Base-by-base conservation (phyloP, 2,113 vertebrate species). In the Sus scrofa region DNA sequence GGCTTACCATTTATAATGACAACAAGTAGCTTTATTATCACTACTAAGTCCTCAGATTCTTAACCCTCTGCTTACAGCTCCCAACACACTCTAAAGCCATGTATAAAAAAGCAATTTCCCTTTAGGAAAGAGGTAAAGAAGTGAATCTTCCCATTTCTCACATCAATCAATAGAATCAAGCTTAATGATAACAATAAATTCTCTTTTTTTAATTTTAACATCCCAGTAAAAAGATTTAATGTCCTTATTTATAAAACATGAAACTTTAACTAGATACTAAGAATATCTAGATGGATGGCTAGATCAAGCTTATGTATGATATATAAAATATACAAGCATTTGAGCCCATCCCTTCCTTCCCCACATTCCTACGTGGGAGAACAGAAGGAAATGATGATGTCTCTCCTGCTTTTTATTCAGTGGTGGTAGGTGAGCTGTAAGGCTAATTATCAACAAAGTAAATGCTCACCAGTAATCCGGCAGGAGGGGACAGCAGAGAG, bases 201-300 rank as follows among this genome's bases (percentile, higher is more conserved):
- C 6, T 83, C 52, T 94, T 92, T 89, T 82, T 90, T 19, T 84
- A 94, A 91, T 74, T 26, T 39, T 60, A 63, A 44, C 27, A 63
- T 73, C 8, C 34, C 67, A 2, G 50, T 74, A 90, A 87, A 34
- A 94, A 95, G 19, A 22, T 12, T 74, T 67, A 26, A 16, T 75
- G 18, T 77, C 8, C 20, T 94, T 62, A 63, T 89, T 81, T 85
- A 30, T 67, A 84, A 84, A 94, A 86, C 52, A 75, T n/a, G 65
- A 39, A 90, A 71, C 30, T 91, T 84, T 34, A 97, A 70, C 24
- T 75, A 75, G 34, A 34, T 83, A 89, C 58, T 89, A n/a, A 50
- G 63, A 39, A 78, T 73, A 54, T 32, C 34, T 65, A 44, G 22
- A 86, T 37, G 30, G 13, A 9, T n/a, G 86, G 4, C 6, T 52